Conservation (phyloP, 2,113 vertebrate species). For the Xiphias gladius region DNA sequence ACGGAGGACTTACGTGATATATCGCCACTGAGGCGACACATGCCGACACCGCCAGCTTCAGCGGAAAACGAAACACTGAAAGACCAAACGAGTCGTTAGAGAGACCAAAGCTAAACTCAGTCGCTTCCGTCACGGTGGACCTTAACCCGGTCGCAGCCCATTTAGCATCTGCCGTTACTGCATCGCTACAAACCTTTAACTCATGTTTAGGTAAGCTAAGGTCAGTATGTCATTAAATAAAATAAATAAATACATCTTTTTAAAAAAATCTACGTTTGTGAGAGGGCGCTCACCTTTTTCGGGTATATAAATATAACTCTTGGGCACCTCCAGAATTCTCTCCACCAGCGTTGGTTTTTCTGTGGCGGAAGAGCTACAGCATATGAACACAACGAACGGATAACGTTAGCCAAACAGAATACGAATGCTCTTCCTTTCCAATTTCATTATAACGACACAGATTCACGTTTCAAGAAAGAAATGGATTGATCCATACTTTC, state of each 20-base stretch:
- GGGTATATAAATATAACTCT: constrained; percentile 78
- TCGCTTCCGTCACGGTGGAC: background rate
- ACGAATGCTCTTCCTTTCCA: background rate
- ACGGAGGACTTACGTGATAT: constrained; percentile 87
- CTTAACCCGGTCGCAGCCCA: background rate
- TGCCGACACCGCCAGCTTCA: constrained; percentile 86
- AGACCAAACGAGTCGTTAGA: constrained; percentile 45
- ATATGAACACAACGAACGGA: background rate
- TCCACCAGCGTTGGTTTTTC: constrained; percentile 67
- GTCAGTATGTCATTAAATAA: background rate
- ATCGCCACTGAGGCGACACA: constrained; percentile 83
- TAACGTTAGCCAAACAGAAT: background rate
- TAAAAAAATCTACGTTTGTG: background rate
- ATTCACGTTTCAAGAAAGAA: background rate
- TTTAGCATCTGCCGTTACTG: background rate
- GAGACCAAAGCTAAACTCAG: too few species aligned
- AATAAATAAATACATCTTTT: background rate
- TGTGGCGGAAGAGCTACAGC: constrained; percentile 47
- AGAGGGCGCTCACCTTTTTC: constrained; percentile 73
- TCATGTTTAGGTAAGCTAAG: too few species aligned
- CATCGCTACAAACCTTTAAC: background rate
- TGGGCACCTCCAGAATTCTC: constrained; percentile 69
- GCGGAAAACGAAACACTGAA: constrained; percentile 88
- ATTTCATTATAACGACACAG: background rate
- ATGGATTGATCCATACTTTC: background rate